Base-by-base conservation (phyloP, 1,140 invertebrate species). In the Mizuhopecten yessoensis region DNA sequence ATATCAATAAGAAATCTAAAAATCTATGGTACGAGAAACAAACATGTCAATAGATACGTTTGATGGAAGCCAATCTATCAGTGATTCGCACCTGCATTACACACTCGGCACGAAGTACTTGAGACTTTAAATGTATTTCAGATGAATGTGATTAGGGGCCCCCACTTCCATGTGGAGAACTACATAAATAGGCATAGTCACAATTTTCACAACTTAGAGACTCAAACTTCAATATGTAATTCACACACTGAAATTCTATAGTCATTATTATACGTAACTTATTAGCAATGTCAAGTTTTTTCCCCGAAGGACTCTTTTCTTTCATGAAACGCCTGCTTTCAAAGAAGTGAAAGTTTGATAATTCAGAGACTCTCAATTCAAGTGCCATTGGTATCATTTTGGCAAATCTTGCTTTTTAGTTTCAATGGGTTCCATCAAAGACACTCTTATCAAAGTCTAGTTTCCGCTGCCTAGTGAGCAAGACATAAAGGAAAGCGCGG, bases 381-480 rank as follows among this genome's bases (percentile, higher is more conserved):
- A 75, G 57, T 75, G 57, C 57, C 57, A 75, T 75, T 75, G 57
- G 17, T 75, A 75, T 75, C 57, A 29, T 75, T 75, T 75, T 75
- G 57, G 57, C 57, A 75, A 75, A 75, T 75, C 57, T 75, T 75
- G 57, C 57, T 75, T 75, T 75, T 75, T 75, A 75, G 57, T 75
- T 75, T 75, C 57, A 75, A 75, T 75, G n/a, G 57, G 57, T 11
- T 75, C n/a, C 57, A 75, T 75, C 57, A 75, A 75, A 75, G 57
- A 75, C 57, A 29, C 57, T 39, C 57, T 75, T 75, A 75, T 75
- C 57, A 75, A 75, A 75, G 57, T 7, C 57, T 75, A 29, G 57
- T 75, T 75, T 75, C 57, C 57, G 57, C 57, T 75, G 29, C 57
- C 57, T 75, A 75, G 57, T 75, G 57, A n/a, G 57, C 29, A 75